phyloP scores from a whole-genome alignment of 1,140 invertebrate species.

The Conus betulinus region DNA sequence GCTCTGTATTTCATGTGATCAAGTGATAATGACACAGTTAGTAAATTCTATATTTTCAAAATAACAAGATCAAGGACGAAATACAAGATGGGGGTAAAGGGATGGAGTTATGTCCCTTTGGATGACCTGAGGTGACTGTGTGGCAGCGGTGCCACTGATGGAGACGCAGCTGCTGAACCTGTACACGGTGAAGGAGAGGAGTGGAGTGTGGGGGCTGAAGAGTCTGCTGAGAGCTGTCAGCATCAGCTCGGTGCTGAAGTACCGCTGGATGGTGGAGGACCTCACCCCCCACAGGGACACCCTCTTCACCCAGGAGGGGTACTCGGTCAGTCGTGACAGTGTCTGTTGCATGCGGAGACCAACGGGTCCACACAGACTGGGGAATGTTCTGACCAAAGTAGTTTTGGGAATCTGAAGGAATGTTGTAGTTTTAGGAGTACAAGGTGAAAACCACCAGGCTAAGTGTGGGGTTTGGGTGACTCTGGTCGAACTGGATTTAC shows the following conservation, averaged over 20 bases:
- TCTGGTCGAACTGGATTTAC: too few relatives aligned
- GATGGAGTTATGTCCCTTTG: neutral
- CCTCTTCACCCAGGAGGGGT: conserved; percentile 58
- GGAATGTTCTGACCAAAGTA: too few relatives aligned
- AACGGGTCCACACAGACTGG: too few relatives aligned
- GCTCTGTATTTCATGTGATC: too few relatives aligned
- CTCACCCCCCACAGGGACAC: conserved; percentile 62
- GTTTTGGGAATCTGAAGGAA: too few relatives aligned
- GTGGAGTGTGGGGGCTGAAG: conserved; percentile 62
- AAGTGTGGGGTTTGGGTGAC: neutral
- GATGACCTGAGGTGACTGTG: neutral
- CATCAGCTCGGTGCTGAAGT: conserved; percentile 55
- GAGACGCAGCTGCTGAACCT: conserved; percentile 62
- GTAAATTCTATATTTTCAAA: too few relatives aligned
- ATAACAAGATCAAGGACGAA: too few relatives aligned
- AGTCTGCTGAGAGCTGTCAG: conserved; percentile 61
- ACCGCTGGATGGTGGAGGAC: conserved; percentile 66
- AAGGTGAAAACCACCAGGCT: too few relatives aligned
- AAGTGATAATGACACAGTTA: too few relatives aligned
- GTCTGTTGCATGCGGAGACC: too few relatives aligned
- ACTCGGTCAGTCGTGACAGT: conserved; percentile 51
- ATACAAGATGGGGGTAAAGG: too few relatives aligned
- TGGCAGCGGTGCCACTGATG: conserved; percentile 57
- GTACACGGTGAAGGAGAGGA: conserved; percentile 53
- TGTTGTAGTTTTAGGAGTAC: too few relatives aligned